Percentiles rank a stretch among this genome's conserved stretches.
phyloP scores from a whole-genome alignment of 2,888 invertebrate genomes.

The Caenorhabditis sinica region DNA sequence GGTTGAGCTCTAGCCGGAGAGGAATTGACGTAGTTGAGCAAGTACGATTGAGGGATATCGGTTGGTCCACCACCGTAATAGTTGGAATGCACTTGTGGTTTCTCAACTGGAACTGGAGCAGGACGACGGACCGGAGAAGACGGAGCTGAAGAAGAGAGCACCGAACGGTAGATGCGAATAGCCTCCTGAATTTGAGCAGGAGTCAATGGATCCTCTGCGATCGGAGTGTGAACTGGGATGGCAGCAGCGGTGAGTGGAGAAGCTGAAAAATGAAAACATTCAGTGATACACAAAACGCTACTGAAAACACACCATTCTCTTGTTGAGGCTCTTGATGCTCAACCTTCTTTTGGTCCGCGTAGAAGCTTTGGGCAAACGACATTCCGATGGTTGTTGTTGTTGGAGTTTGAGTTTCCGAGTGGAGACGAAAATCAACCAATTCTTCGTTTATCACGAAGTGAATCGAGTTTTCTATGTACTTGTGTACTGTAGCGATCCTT shows the following conservation, averaged over 20 bases:
- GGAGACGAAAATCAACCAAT: not conserved
- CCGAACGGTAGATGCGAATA: slow-evolving; percentile 60
- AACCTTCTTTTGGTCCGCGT: slow-evolving; percentile 54
- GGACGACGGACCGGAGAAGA: slow-evolving; percentile 29
- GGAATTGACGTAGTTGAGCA: slow-evolving; percentile 39
- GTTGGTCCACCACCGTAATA: slow-evolving; percentile 64
- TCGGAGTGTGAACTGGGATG: slow-evolving; percentile 48
- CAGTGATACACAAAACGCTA: too few relatives aligned
- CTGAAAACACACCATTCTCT: too few relatives aligned
- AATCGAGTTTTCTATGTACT: not conserved
- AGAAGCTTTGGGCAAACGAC: slow-evolving; percentile 61
- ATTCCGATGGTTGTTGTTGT: slow-evolving; percentile 26
- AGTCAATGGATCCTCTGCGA: slow-evolving; percentile 54
- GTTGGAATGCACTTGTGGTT: slow-evolving; percentile 56
- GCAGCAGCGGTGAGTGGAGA: slow-evolving; percentile 27
- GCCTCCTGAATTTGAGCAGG: slow-evolving; percentile 64
- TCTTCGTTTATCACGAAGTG: not conserved
- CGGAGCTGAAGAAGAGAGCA: slow-evolving; percentile 57
- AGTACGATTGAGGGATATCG: slow-evolving; percentile 64
- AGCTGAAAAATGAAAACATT: slow-evolving; percentile 16
- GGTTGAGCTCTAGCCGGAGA: slow-evolving; percentile 13
- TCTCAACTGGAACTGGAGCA: slow-evolving; percentile 48
- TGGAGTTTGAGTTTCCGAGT: not conserved
- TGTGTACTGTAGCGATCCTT: not conserved
- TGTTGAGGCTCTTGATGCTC: too few relatives aligned